Conservation (phyloP, 2,797 vertebrate genomes). For the Sitta carolinensis region DNA sequence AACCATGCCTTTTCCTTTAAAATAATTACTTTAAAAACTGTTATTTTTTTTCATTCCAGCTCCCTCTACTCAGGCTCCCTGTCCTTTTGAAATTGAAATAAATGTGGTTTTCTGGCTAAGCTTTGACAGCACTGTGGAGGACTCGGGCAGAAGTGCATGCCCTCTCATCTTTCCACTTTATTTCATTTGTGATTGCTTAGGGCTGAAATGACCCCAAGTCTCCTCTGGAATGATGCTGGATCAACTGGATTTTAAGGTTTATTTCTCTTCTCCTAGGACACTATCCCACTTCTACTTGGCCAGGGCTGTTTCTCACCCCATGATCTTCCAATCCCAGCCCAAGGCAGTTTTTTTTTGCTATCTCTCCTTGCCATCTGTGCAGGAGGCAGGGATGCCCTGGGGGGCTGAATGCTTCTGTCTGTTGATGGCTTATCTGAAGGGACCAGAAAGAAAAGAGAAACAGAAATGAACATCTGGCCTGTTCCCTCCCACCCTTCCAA, state of each 20-base stretch:
- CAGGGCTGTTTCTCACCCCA: background rate
- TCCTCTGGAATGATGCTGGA: accelerated
- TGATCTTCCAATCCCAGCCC: background rate
- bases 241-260: background rate
- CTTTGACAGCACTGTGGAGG: background rate
- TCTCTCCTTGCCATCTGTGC: background rate
- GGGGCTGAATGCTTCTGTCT: background rate
- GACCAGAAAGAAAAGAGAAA: background rate
- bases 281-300: background rate
- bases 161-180: background rate
- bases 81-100: background rate
- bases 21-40: background rate
- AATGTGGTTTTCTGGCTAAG: background rate
- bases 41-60: background rate
- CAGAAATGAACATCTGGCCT: accelerated
- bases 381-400: background rate
- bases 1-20: background rate
- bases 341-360: background rate
- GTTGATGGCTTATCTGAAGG: background rate
- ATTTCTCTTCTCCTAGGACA: background rate
- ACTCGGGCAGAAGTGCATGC: background rate
- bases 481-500: background rate
- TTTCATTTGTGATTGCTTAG: background rate
- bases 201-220: background rate
- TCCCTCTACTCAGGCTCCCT: background rate